Evolutionary conservation across 2,797 vertebrate species (phyloP).

Genomic region (Oryzias dopingdopingensis): DNA sequence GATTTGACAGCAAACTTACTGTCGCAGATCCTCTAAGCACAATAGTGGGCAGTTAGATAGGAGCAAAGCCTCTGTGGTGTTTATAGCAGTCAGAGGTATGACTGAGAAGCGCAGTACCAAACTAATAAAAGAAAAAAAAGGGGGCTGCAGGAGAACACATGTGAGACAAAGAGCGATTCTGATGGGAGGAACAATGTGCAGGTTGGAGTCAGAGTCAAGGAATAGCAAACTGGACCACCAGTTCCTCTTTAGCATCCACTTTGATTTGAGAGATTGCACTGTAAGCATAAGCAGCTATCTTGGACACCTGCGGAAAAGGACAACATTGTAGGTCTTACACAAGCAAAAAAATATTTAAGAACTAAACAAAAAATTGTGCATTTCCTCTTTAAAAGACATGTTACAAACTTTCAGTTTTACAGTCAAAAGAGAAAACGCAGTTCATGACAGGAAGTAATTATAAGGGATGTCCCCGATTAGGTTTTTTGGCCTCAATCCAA

Average conservation of each 20-base stretch:
- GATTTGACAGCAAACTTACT: slow-evolving; percentile 6
- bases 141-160: slow-evolving; percentile 54
- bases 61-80: slow-evolving; percentile 35
- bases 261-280: slow-evolving; percentile 97
- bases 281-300: slow-evolving; percentile 94
- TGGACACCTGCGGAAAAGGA: slow-evolving; percentile 83
- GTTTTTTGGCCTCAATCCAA: too few relatives aligned
- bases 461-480: too few relatives aligned
- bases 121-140: slow-evolving; percentile 49
- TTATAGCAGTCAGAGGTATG: slow-evolving; percentile 45
- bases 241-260: slow-evolving; percentile 94
- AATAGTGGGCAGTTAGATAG: slow-evolving; percentile 19
- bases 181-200: slow-evolving; percentile 42
- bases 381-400: too few relatives aligned
- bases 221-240: slow-evolving; percentile 97
- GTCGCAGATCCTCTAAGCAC: slow-evolving; percentile 16
- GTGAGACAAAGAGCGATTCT: slow-evolving; percentile 49
- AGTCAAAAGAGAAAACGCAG: too few relatives aligned
- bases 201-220: slow-evolving; percentile 77
- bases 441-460: too few relatives aligned
- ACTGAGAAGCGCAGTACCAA: slow-evolving; percentile 52
- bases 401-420: too few relatives aligned
- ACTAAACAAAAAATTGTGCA: too few relatives aligned
- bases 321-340: neutral
- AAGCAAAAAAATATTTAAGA: too few relatives aligned